A percentile compares a stretch with the other conserved stretches of the same genome.
Evolutionary conservation across 2,113 vertebrate species (phyloP).

Genomic region (Rhinopithecus roxellana): DNA sequence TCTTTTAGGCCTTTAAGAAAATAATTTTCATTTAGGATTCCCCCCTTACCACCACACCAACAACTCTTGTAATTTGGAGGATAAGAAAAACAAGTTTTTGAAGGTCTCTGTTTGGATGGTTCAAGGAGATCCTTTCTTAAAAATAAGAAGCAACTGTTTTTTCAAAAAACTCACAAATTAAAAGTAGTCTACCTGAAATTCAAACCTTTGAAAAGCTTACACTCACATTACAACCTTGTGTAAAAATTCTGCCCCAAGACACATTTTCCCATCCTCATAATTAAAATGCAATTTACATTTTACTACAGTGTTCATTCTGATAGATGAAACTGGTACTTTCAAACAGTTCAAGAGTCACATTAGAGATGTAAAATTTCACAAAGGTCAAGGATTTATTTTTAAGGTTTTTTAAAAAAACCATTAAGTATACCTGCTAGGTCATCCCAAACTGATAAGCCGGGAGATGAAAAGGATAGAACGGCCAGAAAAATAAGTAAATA

Average conservation of each 20-base stretch:
- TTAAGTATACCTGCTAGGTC: slow-evolving; percentile 19
- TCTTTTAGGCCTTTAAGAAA: not conserved
- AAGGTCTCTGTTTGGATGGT: not conserved
- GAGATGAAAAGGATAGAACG: slow-evolving; percentile 44
- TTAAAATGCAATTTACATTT: slow-evolving; percentile 49
- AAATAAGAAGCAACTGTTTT: slow-evolving; percentile 22
- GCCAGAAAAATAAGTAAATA: slow-evolving; percentile 59
- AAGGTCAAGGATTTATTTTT: slow-evolving; percentile 59
- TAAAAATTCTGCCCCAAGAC: slow-evolving; percentile 37
- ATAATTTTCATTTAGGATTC: not conserved
- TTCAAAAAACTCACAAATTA: slow-evolving; percentile 37
- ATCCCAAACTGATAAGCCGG: slow-evolving; percentile 59
- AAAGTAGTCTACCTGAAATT: slow-evolving; percentile 40
- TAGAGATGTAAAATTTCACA: slow-evolving; percentile 55
- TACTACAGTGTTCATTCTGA: slow-evolving; percentile 49
- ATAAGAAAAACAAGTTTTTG: not conserved
- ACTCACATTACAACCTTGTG: not conserved
- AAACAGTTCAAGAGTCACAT: slow-evolving; percentile 39
- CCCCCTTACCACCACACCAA: not conserved
- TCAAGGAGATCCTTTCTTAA: slow-evolving; percentile 26
- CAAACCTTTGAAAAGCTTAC: slow-evolving; percentile 50
- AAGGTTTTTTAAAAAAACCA: not conserved
- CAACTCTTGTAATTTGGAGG: not conserved
- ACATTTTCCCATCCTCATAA: slow-evolving; percentile 22
- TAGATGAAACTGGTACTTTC: slow-evolving; percentile 57